Percentiles rank a stretch among this genome's conserved stretches.
phyloP scores from a whole-genome alignment of 2,888 invertebrate genomes.

The Seladonia tumulorum region DNA sequence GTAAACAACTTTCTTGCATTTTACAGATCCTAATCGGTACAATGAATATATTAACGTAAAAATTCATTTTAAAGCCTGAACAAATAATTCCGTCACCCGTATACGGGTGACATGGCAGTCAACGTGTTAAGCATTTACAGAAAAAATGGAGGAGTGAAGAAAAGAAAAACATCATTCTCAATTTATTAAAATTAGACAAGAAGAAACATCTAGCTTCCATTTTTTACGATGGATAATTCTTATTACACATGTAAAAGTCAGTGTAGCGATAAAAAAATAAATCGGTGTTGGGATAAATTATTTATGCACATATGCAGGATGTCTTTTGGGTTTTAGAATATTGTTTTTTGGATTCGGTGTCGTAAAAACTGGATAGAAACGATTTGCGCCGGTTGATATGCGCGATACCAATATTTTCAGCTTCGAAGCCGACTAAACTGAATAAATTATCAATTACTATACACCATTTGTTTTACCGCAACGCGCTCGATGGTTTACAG shows the following conservation, averaged over 20 bases:
- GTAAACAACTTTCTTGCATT: too few species aligned
- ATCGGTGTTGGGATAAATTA: neutral
- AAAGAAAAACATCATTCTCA: neutral
- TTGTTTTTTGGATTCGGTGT: neutral
- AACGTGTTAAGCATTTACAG: too few species aligned
- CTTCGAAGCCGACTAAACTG: neutral
- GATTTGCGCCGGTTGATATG: neutral
- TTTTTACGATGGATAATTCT: neutral
- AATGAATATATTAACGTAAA: too few species aligned
- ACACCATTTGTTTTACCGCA: constrained; percentile 11
- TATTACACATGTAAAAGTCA: neutral
- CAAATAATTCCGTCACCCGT: too few species aligned
- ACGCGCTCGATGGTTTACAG: neutral
- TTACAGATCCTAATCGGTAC: too few species aligned
- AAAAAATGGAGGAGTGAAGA: neutral
- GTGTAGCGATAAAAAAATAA: neutral
- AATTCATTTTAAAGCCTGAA: too few species aligned
- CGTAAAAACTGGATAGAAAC: neutral
- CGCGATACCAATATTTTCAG: neutral
- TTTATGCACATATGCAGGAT: neutral
- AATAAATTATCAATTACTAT: constrained; percentile 15
- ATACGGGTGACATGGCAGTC: too few species aligned
- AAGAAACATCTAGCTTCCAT: neutral
- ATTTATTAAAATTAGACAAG: neutral
- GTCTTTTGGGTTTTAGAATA: neutral